Conservation (phyloP, 2,113 vertebrate species). For the Rynchops niger region DNA sequence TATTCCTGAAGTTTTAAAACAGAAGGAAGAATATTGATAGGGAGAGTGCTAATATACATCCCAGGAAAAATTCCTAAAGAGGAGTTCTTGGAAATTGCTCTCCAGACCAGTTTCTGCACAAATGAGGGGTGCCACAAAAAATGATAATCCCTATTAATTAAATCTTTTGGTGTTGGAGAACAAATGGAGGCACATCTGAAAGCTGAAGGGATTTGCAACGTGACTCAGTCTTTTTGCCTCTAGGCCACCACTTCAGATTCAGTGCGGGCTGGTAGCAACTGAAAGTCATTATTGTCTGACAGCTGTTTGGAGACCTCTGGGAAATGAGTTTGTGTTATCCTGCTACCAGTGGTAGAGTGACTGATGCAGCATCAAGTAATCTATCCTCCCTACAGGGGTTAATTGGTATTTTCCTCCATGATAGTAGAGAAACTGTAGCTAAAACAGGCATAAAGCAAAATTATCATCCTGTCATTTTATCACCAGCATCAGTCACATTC, state of each 20-base stretch:
- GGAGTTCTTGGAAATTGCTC: background rate
- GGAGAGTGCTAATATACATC: background rate
- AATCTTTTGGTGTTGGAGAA: background rate
- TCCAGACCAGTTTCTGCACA: background rate
- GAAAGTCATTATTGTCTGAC: slow-evolving; percentile 31
- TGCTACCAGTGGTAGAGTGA: background rate
- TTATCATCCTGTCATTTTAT: background rate
- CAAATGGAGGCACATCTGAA: slow-evolving; percentile 5
- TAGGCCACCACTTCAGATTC: background rate
- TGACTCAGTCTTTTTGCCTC: slow-evolving; percentile 18
- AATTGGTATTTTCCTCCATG: background rate
- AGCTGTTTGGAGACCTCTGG: slow-evolving; percentile 10
- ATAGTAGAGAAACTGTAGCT: background rate
- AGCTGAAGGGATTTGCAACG: slow-evolving; percentile 23
- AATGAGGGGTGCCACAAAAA: background rate
- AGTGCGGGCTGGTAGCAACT: background rate
- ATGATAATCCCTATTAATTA: slow-evolving; percentile 22
- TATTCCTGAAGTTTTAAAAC: background rate
- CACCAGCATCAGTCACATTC: background rate
- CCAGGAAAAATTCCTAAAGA: background rate
- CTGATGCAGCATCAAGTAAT: slow-evolving; percentile 7
- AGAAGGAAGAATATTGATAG: background rate
- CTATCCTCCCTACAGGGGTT: background rate
- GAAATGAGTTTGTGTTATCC: slow-evolving; percentile 34
- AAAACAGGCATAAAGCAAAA: background rate